Conservation (phyloP, 1,140 invertebrate genomes). For the Parapsyche elsis region DNA sequence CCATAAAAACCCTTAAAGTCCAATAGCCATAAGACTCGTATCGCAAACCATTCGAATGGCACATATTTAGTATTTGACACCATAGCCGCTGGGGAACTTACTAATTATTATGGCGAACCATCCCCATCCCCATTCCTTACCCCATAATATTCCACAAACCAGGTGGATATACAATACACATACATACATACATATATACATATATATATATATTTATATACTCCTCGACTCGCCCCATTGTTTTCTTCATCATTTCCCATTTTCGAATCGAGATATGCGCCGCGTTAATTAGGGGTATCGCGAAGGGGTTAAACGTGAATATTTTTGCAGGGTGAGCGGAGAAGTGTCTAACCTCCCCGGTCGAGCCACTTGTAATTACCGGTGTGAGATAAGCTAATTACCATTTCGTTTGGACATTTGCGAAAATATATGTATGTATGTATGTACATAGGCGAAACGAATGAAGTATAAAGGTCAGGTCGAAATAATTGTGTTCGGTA, state of each 20-base stretch:
- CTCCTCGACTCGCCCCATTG: not conserved
- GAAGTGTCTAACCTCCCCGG: not conserved
- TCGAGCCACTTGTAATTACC: not conserved
- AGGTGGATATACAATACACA: slow-evolving; percentile 13
- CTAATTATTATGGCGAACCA: slow-evolving; percentile 28
- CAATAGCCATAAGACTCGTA: not conserved
- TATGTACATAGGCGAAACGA: not conserved
- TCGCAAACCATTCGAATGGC: not conserved
- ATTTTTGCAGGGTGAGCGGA: not conserved
- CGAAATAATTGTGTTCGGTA: not conserved
- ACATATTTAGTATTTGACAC: not conserved
- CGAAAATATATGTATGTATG: no score
- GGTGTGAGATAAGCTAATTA: slow-evolving; percentile 28
- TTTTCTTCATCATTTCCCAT: slow-evolving; percentile 36
- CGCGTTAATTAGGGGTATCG: slow-evolving; percentile 31
- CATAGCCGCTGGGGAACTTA: slow-evolving; percentile 16
- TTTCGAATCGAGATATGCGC: slow-evolving; percentile 25
- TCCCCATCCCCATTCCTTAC: not conserved
- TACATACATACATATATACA: no score
- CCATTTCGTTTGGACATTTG: slow-evolving; percentile 1
- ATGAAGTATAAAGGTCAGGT: not conserved
- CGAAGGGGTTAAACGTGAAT: slow-evolving; percentile 16
- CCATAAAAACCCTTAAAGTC: not conserved
- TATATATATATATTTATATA: no score
- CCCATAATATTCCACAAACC: not conserved